Percentiles rank a stretch among this genome's conserved stretches.
Evolutionary conservation across 1,140 invertebrate genomes (phyloP).

Genomic region (Drosophila funebris): DNA sequence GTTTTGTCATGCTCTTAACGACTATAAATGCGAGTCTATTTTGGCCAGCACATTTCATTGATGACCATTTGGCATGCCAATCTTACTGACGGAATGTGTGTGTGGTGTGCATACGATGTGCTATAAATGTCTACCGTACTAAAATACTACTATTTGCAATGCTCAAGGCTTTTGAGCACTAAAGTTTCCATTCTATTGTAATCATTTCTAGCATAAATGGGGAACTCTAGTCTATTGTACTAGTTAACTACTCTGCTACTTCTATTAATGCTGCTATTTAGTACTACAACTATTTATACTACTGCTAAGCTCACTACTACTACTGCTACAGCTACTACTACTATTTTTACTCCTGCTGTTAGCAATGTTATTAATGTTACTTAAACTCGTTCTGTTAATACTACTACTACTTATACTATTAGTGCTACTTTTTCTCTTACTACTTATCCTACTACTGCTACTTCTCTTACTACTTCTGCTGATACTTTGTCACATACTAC

Average conservation of each 20-base stretch:
- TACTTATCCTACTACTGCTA: not conserved
- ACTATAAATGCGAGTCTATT: conserved; percentile 53
- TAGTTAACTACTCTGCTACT: too few relatives aligned
- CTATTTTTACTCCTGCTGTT: not conserved
- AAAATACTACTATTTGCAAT: not conserved
- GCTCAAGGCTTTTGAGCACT: too few relatives aligned
- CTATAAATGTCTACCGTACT: not conserved
- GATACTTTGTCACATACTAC: too few relatives aligned
- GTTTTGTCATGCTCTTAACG: conserved; percentile 40
- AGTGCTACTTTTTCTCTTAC: not conserved
- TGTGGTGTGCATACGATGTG: not conserved
- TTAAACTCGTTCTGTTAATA: not conserved
- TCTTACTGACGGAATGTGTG: conserved; percentile 15
- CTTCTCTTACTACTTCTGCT: too few relatives aligned
- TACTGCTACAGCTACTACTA: not conserved
- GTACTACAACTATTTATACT: not conserved
- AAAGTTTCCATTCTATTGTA: not conserved
- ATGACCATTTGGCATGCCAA: conserved; percentile 36
- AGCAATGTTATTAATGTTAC: not conserved
- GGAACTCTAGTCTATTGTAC: too few relatives aligned
- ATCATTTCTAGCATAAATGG: too few relatives aligned
- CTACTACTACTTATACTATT: not conserved
- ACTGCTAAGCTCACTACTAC: not conserved
- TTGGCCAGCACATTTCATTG: conserved; percentile 39
- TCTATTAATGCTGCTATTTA: too few relatives aligned